Base-by-base conservation (phyloP, 2,113 vertebrate genomes). In the Esox niger region DNA sequence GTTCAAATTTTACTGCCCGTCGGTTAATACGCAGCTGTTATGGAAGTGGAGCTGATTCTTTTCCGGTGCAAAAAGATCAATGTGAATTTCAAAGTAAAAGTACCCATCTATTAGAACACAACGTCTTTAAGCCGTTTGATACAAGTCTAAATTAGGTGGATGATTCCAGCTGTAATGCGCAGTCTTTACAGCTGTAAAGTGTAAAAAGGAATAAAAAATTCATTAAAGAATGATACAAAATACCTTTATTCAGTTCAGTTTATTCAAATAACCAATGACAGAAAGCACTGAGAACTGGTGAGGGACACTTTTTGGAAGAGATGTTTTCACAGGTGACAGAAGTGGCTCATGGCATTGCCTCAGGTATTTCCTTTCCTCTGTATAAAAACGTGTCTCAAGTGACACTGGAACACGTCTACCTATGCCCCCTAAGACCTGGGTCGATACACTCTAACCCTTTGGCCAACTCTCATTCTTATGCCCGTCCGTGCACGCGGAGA, bases 101-200 rank as follows among this genome's bases (percentile, higher is more conserved):
- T 9, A 38, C 4, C 17, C 20, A 2, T 87, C n/a, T n/a, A n/a
- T 84, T 81, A 86, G 80, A 81, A 79, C n/a, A n/a, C n/a, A n/a
- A n/a, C n/a, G n/a, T n/a, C n/a, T n/a, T n/a, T n/a, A n/a, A n/a
- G n/a, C n/a, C n/a, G n/a, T n/a, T n/a, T n/a, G n/a, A n/a, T 88
- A 87, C 81, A 69, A 1, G n/a, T 15, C 4, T 15, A 0, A 0
- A 56, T 56, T 25, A 4, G 26, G 7, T 26, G 11, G 5, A 5
- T 21, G n/a, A 58, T 13, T 5, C 55, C 55, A 15, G 54, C 26
- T 2, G 26, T 26, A 27, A 29, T 26, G 2, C 10, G 26, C 11
- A 59, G 9, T 59, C 29, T 27, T 31, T 27, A 31, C n/a, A n/a
- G n/a, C n/a, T n/a, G n/a, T n/a, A 23, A 23, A 30, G 26, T 57